These are phyloP conservation scores for Dastarcus helophoroides DNA, from an alignment of 2,888 invertebrate genomes.

Conservation along the genomic window DNA sequence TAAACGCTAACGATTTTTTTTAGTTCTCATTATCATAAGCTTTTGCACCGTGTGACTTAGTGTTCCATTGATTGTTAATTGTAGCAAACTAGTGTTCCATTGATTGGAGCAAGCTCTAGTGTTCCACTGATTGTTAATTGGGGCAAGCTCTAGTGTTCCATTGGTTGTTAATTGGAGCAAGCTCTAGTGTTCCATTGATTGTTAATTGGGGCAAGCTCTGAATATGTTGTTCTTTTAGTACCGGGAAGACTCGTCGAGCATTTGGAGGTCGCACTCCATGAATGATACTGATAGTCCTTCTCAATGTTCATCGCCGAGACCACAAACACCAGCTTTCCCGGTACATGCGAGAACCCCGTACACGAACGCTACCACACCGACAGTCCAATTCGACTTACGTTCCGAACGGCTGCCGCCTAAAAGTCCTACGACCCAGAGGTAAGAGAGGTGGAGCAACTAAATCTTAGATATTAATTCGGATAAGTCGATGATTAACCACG, in stretches of 20 bases:
- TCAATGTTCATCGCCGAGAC: constrained; percentile 42
- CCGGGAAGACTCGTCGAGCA: constrained; percentile 30
- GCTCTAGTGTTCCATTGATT: too few species aligned
- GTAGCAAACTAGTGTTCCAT: too few species aligned
- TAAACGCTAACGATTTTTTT: constrained; percentile 14
- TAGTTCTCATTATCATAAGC: too few species aligned
- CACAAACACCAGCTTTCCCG: constrained; percentile 89
- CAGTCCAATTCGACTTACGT: constrained; percentile 40
- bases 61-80: too few species aligned
- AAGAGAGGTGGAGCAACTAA: constrained; percentile 30
- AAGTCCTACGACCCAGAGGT: constrained; percentile 65
- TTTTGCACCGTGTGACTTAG: too few species aligned
- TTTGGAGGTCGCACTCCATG: constrained; percentile 49
- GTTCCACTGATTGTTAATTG: too few species aligned
- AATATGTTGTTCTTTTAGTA: constrained; percentile 30
- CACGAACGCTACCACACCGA: constrained; percentile 60
- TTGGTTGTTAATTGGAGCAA: too few species aligned
- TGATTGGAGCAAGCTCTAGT: too few species aligned
- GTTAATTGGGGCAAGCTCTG: constrained; percentile 3
- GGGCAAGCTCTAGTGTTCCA: too few species aligned
- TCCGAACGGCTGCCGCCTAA: constrained; percentile 64
- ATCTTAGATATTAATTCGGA: too few species aligned
- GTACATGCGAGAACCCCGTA: constrained; percentile 81
- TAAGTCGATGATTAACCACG: too few species aligned
- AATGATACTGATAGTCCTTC: constrained; percentile 44